phyloP scores from a whole-genome alignment of 2,888 invertebrate genomes.

The Drosophila merina region DNA sequence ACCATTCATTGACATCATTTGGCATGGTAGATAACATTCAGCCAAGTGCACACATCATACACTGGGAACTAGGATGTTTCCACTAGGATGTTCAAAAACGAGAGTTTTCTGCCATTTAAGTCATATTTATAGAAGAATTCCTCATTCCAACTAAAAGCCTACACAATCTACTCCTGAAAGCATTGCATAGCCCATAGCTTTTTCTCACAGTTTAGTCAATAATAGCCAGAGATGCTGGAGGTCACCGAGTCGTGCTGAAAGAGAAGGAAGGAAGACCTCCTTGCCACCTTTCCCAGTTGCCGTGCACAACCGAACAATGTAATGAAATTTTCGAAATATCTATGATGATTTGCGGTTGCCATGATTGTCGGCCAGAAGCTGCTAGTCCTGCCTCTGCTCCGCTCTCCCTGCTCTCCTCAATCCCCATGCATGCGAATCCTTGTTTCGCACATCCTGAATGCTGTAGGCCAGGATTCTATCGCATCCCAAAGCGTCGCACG shows the following conservation, averaged over 20 bases:
- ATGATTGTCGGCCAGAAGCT: slow-evolving; percentile 54
- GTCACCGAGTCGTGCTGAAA: slow-evolving; percentile 18
- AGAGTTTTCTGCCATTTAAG: not conserved
- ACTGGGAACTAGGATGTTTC: slow-evolving; percentile 27
- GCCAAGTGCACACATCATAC: slow-evolving; percentile 60
- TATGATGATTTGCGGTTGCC: slow-evolving; percentile 73
- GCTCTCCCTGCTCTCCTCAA: not conserved
- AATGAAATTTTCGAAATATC: slow-evolving; percentile 80
- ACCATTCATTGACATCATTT: slow-evolving; percentile 72
- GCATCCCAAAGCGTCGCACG: slow-evolving; percentile 17
- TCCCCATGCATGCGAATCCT: slow-evolving; percentile 18
- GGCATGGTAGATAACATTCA: slow-evolving; percentile 75
- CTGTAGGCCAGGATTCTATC: slow-evolving; percentile 43
- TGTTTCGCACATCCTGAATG: slow-evolving; percentile 61
- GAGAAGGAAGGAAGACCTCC: slow-evolving; percentile 16
- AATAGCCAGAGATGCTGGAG: slow-evolving; percentile 14
- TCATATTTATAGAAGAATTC: not conserved
- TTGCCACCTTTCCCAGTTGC: slow-evolving; percentile 38
- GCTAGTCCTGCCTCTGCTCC: slow-evolving; percentile 5
- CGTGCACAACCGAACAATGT: slow-evolving; percentile 48
- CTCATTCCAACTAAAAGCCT: not conserved
- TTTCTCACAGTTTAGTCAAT: slow-evolving; percentile 8
- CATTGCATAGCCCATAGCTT: too few species aligned
- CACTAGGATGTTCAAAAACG: not conserved
- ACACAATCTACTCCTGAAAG: not conserved